Conservation (phyloP, 2,888 invertebrate genomes). For the Calameuta idolon region DNA sequence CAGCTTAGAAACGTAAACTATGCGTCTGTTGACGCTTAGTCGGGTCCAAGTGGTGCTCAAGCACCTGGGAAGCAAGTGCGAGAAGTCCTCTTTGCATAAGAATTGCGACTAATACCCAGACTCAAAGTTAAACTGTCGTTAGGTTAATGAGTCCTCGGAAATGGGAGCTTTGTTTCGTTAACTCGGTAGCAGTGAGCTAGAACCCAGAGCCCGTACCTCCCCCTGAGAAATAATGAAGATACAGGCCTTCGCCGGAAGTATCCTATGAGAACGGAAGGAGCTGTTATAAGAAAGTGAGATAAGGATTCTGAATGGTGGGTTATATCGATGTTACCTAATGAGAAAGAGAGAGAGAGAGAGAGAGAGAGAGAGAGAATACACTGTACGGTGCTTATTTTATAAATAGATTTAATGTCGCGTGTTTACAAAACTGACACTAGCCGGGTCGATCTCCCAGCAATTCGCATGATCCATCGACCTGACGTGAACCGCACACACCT, state of each 20-base stretch:
- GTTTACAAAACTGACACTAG: not conserved
- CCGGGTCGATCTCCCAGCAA: not conserved
- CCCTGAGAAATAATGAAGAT: not conserved
- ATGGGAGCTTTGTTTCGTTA: constrained; percentile 16
- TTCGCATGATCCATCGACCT: not conserved
- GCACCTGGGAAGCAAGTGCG: constrained; percentile 5
- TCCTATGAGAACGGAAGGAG: not conserved
- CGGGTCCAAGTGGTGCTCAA: constrained; percentile 5
- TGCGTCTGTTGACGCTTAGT: constrained; percentile 7
- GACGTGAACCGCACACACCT: not conserved
- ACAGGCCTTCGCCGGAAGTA: not conserved
- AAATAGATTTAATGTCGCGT: not conserved
- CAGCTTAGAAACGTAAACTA: not conserved
- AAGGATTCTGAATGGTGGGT: not conserved
- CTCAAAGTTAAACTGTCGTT: constrained; percentile 23
- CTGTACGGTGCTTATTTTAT: not conserved
- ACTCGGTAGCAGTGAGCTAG: constrained; percentile 1
- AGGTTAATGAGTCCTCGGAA: constrained; percentile 22
- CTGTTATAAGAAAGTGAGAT: not conserved
- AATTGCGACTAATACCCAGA: constrained; percentile 18
- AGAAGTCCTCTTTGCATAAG: constrained; percentile 18
- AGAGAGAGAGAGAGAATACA: no score
- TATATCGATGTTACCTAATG: not conserved
- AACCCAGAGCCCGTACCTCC: not conserved
- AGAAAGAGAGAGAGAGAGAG: no score